phyloP scores from a whole-genome alignment of 2,797 vertebrate species.

The Gymnodraco acuticeps region DNA sequence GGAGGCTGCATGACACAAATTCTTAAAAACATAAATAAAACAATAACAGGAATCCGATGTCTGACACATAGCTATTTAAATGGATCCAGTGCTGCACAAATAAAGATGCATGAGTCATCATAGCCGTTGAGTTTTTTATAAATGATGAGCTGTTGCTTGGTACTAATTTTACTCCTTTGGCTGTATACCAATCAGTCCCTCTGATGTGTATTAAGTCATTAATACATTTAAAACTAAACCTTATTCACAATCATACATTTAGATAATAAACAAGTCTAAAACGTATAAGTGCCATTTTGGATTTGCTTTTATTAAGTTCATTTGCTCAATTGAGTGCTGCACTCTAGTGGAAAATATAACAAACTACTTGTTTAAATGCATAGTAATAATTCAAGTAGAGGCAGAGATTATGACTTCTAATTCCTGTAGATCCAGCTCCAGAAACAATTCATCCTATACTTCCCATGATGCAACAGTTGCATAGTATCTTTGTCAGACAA shows the following conservation, averaged over 20 bases:
- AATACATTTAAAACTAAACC: background rate
- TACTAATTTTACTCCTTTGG: background rate
- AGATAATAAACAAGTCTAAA: background rate
- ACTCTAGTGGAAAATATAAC: background rate
- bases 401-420: no score
- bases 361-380: no score
- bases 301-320: background rate
- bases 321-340: background rate
- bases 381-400: no score
- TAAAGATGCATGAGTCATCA: slow-evolving; percentile 22
- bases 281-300: background rate
- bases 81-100: background rate
- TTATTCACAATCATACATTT: background rate
- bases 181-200: background rate
- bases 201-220: no score
- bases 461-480: background rate
- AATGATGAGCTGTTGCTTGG: background rate
- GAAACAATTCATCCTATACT: background rate
- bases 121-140: slow-evolving; percentile 18
- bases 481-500: background rate
- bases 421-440: background rate
- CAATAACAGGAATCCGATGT: background rate
- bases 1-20: background rate
- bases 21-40: background rate
- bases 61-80: background rate